Conservation (phyloP, 2,888 invertebrate species). For the Hirtodrosophila cameraria region DNA sequence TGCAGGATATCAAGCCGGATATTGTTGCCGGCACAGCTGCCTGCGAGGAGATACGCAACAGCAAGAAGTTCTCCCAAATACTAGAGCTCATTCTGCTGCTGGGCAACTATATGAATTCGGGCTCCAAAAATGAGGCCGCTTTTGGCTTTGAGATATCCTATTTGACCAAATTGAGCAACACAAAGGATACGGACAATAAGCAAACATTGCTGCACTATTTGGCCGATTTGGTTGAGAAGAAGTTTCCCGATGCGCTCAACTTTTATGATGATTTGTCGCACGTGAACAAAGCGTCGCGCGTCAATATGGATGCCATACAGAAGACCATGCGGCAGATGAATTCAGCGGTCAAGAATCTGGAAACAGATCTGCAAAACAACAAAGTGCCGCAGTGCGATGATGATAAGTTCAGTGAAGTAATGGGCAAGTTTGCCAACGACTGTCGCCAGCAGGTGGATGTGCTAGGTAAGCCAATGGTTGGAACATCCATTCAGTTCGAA, state of each 20-base stretch:
- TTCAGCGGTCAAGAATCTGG: slow-evolving; percentile 92
- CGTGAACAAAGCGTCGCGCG: slow-evolving; percentile 94
- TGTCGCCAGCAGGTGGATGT: slow-evolving; percentile 95
- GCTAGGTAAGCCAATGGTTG: slow-evolving; percentile 86
- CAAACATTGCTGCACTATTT: slow-evolving; percentile 96
- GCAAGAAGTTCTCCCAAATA: slow-evolving; percentile 95
- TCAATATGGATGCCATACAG: slow-evolving; percentile 92
- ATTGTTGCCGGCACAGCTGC: slow-evolving; percentile 98
- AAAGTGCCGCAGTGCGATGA: slow-evolving; percentile 91
- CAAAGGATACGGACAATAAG: slow-evolving; percentile 97
- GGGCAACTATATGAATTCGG: slow-evolving; percentile 98
- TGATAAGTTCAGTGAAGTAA: slow-evolving; percentile 93
- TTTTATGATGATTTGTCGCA: slow-evolving; percentile 96
- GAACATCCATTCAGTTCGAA: neutral
- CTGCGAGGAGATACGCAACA: slow-evolving; percentile 95
- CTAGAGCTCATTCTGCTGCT: slow-evolving; percentile 94
- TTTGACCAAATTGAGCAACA: slow-evolving; percentile 94
- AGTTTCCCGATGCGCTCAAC: slow-evolving; percentile 92
- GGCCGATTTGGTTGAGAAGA: slow-evolving; percentile 93
- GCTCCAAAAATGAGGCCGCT: slow-evolving; percentile 96
- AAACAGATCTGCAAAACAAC: slow-evolving; percentile 95
- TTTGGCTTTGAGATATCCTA: slow-evolving; percentile 98
- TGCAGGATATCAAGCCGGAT: slow-evolving; percentile 87
- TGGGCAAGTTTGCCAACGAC: slow-evolving; percentile 94
- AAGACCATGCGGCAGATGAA: slow-evolving; percentile 94